Evolutionary conservation across 2,888 invertebrate species (phyloP).

Genomic region (Ephialtes manifestator): DNA sequence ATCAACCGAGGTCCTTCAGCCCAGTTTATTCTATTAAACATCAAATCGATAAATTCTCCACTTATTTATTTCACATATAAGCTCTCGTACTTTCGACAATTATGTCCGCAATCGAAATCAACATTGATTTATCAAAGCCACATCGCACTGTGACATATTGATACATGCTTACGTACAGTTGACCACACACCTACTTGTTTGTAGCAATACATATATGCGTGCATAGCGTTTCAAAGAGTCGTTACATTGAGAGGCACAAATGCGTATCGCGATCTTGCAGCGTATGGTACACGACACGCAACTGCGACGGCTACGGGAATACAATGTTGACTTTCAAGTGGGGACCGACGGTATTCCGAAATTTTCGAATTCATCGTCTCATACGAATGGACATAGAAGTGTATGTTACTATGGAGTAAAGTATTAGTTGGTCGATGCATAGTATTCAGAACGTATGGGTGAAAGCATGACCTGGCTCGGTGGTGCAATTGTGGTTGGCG

Average conservation of each 20-base stretch:
- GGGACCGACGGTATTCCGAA: conserved; percentile 22
- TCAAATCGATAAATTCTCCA: no score
- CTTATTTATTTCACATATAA: no score
- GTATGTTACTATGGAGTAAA: neutral
- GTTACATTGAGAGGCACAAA: neutral
- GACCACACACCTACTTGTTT: no score
- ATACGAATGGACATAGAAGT: neutral
- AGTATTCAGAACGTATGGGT: conserved; percentile 43
- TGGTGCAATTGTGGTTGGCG: conserved; percentile 72
- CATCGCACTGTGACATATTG: no score
- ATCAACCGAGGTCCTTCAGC: no score
- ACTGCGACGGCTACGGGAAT: conserved; percentile 16
- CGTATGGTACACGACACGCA: conserved; percentile 25
- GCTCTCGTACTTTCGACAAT: no score
- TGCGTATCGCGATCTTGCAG: conserved; percentile 39
- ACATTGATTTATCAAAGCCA: no score
- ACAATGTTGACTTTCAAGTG: conserved; percentile 41
- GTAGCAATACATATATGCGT: no score
- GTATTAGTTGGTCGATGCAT: neutral
- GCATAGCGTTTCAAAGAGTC: no score
- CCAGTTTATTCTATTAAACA: no score
- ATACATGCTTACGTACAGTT: no score
- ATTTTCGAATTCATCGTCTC: conserved; percentile 39
- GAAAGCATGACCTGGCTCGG: conserved; percentile 57
- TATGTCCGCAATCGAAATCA: no score